Evolutionary conservation across 2,888 invertebrate species (phyloP).

Genomic region (Tricholauxania praeusta): DNA sequence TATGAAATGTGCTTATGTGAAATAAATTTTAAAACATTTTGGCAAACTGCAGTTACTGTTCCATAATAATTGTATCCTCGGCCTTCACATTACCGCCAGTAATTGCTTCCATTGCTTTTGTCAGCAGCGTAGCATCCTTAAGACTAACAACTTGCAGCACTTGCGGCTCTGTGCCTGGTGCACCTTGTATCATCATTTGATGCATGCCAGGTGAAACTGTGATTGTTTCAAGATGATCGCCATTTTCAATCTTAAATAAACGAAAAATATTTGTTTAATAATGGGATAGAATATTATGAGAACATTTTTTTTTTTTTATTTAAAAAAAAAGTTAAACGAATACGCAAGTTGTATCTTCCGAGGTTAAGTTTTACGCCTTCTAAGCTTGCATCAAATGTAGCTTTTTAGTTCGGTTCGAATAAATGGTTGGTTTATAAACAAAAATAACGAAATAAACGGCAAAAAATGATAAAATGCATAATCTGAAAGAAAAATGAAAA

Average conservation of each 20-base stretch:
- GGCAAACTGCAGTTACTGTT: constrained; percentile 56
- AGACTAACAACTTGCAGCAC: constrained; percentile 85
- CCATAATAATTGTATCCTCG: constrained; percentile 73
- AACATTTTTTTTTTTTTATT: no score
- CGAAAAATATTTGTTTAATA: no score
- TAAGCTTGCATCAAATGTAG: no score
- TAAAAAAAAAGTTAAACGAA: no score
- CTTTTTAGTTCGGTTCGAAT: no score
- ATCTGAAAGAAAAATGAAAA: constrained; percentile 17
- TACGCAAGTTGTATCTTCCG: no score
- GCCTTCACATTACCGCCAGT: constrained; percentile 76
- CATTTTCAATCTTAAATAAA: constrained; percentile 77
- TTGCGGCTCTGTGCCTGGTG: constrained; percentile 79
- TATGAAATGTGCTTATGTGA: background rate
- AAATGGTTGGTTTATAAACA: constrained; percentile 10
- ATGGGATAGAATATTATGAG: no score
- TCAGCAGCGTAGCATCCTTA: constrained; percentile 85
- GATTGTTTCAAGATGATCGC: constrained; percentile 80
- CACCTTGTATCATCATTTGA: constrained; percentile 84
- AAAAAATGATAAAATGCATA: constrained; percentile 28
- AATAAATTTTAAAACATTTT: constrained; percentile 4
- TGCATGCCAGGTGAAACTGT: constrained; percentile 83
- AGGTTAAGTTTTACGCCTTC: no score
- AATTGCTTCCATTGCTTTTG: constrained; percentile 82
- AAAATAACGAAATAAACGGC: constrained; percentile 28